Evolutionary conservation across 2,888 invertebrate species (phyloP).

Genomic region (Nebria salina): DNA sequence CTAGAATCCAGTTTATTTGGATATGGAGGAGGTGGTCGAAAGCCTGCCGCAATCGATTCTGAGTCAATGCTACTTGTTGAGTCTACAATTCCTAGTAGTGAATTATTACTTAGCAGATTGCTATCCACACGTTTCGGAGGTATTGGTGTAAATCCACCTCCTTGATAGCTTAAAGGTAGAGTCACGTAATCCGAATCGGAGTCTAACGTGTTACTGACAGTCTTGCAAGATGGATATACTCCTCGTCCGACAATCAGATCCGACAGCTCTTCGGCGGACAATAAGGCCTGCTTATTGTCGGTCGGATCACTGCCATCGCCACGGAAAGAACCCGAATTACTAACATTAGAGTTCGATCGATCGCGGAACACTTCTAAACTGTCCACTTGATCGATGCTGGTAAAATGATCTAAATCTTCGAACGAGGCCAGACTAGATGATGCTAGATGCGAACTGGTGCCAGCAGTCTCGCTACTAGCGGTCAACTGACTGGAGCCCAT

Average conservation of each 20-base stretch:
- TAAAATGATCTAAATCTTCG: slow-evolving; percentile 46
- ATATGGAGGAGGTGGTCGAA: slow-evolving; percentile 76
- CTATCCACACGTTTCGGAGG: slow-evolving; percentile 78
- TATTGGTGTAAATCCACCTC: slow-evolving; percentile 67
- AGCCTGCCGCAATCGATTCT: slow-evolving; percentile 51
- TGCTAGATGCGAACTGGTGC: slow-evolving; percentile 38
- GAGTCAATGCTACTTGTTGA: slow-evolving; percentile 47
- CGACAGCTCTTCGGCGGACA: slow-evolving; percentile 85
- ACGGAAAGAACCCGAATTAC: slow-evolving; percentile 81
- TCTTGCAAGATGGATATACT: slow-evolving; percentile 79
- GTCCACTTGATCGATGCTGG: slow-evolving; percentile 61
- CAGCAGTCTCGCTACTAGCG: slow-evolving; percentile 53
- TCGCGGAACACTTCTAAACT: slow-evolving; percentile 68
- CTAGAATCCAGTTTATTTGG: slow-evolving; percentile 71
- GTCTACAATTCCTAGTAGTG: slow-evolving; percentile 62
- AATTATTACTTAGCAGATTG: slow-evolving; percentile 63
- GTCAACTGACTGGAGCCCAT: slow-evolving; percentile 73
- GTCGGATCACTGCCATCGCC: slow-evolving; percentile 92
- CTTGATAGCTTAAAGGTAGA: slow-evolving; percentile 66
- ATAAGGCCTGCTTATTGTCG: slow-evolving; percentile 67
- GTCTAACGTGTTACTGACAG: slow-evolving; percentile 85
- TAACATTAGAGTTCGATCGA: slow-evolving; percentile 81
- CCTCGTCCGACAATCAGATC: slow-evolving; percentile 84
- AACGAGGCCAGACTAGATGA: slow-evolving; percentile 36
- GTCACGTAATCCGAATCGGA: slow-evolving; percentile 92